Evolutionary conservation across 2,797 vertebrate species (phyloP), one percentile per base, ranked within the genome.

Genomic region (Gobio occitaniae): DNA sequence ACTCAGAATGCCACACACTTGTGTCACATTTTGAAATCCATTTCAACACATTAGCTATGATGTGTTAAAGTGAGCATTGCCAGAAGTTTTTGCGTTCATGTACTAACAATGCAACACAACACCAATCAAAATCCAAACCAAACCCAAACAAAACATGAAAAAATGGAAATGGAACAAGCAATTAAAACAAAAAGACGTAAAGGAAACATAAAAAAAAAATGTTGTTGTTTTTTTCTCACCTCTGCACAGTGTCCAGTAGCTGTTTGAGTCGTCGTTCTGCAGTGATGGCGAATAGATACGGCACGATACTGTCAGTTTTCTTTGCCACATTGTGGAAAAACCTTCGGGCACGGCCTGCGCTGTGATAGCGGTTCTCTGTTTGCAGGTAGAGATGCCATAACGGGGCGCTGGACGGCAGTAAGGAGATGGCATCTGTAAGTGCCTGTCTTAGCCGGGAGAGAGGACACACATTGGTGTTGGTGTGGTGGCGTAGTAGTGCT

Each of bases 181-280:
- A 63, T 61, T 38, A 61, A 12, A 83, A 56, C 13, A 21, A 41
- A 38, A 69, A 11, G 1, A 2, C 38, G 8, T 10, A 54, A 32
- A 44, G 13, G n/a, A 15, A 48, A 47, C 13, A 47, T 1, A 47
- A 71, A n/a, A 41, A 74, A n/a, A n/a, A n/a, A n/a, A n/a, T 25
- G 25, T 25, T 25, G 25, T 25, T 25, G 25, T 25, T 54, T 17
- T 17, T 21, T 25, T 70, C 82, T 91, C 94, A 99, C 98, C 97
- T 96, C 90, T 96, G 96, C 81, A 97, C 95, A 11, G 92, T 90
- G 9, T 98, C 97, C 59, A 95, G 94, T 84, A 97, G 94, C 54
- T 94, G 95, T 91, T 97, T 98, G 87, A 98, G 96, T 91, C 94
- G 94, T 90, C 96, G 95, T 92, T 99, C 98, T 10, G 96, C 96